These are phyloP conservation scores for Griposia aprilina DNA, from an alignment of 2,888 invertebrate genomes.

Conservation along the genomic window DNA sequence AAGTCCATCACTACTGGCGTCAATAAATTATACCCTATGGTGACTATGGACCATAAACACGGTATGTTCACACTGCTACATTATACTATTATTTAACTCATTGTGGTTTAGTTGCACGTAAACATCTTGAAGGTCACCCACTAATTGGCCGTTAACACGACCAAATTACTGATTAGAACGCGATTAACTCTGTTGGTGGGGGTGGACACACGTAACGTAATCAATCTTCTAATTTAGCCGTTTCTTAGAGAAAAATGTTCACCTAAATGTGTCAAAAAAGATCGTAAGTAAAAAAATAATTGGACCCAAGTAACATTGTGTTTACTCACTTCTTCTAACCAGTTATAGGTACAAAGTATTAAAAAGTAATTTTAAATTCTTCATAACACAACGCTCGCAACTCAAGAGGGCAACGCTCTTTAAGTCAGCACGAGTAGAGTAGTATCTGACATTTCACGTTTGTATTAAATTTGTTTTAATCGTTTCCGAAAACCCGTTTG, in stretches of 20 bases:
- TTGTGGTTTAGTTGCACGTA: conserved; percentile 57
- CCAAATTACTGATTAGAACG: conserved; percentile 58
- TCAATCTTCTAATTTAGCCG: conserved; percentile 29
- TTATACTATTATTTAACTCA: conserved; percentile 37
- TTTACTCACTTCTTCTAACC: not conserved
- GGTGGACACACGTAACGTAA: conserved; percentile 37
- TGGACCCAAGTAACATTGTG: not conserved
- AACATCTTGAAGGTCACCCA: conserved; percentile 61
- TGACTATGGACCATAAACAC: conserved; percentile 23
- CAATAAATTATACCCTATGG: conserved; percentile 31
- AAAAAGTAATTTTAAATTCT: conserved; percentile 26
- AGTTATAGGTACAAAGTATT: not conserved
- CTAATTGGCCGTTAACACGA: conserved; percentile 63
- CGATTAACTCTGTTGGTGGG: conserved; percentile 47
- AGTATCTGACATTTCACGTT: not conserved
- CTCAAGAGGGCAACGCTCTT: conserved; percentile 9
- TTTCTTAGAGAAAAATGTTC: conserved; percentile 5
- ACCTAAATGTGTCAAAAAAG: not conserved
- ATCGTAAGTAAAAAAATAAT: not conserved
- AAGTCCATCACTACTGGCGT: conserved; percentile 8
- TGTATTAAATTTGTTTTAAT: conserved; percentile 9
- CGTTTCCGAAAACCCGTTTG: not conserved
- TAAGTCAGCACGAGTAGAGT: not conserved
- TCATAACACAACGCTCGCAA: not conserved
- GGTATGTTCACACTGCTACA: conserved; percentile 23